Conservation (phyloP, 2,888 invertebrate species). For the Strigamia crassipes region DNA sequence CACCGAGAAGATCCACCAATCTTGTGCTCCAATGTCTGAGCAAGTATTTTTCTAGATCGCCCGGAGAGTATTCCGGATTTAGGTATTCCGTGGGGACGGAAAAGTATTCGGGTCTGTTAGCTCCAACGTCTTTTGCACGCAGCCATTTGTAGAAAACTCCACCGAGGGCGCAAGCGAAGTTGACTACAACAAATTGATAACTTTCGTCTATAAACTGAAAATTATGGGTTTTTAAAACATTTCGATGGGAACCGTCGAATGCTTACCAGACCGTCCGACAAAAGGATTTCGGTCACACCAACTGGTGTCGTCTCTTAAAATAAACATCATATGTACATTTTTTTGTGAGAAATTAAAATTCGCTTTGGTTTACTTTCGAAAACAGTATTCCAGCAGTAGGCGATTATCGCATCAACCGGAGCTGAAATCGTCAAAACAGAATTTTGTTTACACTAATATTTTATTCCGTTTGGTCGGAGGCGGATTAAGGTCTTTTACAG, state of each 20-base stretch:
- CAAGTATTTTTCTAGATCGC: not conserved
- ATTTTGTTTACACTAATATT: not conserved
- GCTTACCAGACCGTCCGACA: not conserved
- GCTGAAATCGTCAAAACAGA: not conserved
- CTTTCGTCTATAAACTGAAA: slow-evolving; percentile 4
- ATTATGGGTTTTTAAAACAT: not conserved
- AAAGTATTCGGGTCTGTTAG: not conserved
- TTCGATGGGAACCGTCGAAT: not conserved
- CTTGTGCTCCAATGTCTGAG: not conserved
- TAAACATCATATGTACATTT: not conserved
- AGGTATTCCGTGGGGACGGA: not conserved
- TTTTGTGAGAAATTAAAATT: not conserved
- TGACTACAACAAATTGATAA: not conserved
- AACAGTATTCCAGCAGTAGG: not conserved
- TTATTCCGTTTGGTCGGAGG: too few species aligned
- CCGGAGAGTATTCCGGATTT: not conserved
- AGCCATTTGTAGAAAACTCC: slow-evolving; percentile 13
- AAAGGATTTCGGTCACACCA: not conserved
- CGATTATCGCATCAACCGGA: not conserved
- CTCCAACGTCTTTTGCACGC: not conserved
- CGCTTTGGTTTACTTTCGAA: not conserved
- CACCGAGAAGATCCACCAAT: not conserved
- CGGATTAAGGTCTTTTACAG: too few species aligned
- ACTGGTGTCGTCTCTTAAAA: slow-evolving; percentile 2
- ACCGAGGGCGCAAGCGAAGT: not conserved